phyloP scores from a whole-genome alignment of 1,140 invertebrate species.

The Aradophagus sp. region DNA sequence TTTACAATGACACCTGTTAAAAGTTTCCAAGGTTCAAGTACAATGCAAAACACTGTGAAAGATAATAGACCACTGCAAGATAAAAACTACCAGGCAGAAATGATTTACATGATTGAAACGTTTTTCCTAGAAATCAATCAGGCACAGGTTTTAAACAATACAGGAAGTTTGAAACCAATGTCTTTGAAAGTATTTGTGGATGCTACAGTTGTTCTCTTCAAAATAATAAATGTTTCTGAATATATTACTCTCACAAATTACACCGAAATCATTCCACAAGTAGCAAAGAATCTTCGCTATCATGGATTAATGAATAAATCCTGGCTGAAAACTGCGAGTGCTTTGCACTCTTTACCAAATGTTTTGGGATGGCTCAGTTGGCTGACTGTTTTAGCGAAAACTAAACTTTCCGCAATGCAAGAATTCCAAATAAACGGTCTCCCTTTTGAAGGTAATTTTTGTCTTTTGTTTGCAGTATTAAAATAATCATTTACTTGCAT shows the following conservation, averaged over 20 bases:
- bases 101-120: slow-evolving; percentile 65
- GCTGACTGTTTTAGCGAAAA: slow-evolving; percentile 73
- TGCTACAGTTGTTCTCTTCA: slow-evolving; percentile 58
- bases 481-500: too few species aligned
- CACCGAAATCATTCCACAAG: slow-evolving; percentile 72
- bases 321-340: slow-evolving; percentile 78
- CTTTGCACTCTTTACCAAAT: slow-evolving; percentile 76
- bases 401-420: slow-evolving; percentile 48
- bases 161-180: slow-evolving; percentile 66
- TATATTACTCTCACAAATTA: slow-evolving; percentile 64
- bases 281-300: slow-evolving; percentile 76
- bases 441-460: slow-evolving; percentile 19
- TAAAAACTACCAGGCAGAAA: slow-evolving; percentile 63
- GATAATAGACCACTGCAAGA: slow-evolving; percentile 67
- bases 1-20: slow-evolving; percentile 20
- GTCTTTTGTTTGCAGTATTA: not conserved
- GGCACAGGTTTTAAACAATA: slow-evolving; percentile 60
- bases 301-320: slow-evolving; percentile 76
- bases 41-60: slow-evolving; percentile 48
- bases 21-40: slow-evolving; percentile 8
- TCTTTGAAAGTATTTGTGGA: slow-evolving; percentile 69
- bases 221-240: slow-evolving; percentile 59
- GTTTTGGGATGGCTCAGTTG: slow-evolving; percentile 77
- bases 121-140: slow-evolving; percentile 59
- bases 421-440: slow-evolving; percentile 5